These are phyloP conservation scores for Zaprionus lachaisei DNA, from an alignment of 1,140 invertebrate genomes.

Conservation along the genomic window DNA sequence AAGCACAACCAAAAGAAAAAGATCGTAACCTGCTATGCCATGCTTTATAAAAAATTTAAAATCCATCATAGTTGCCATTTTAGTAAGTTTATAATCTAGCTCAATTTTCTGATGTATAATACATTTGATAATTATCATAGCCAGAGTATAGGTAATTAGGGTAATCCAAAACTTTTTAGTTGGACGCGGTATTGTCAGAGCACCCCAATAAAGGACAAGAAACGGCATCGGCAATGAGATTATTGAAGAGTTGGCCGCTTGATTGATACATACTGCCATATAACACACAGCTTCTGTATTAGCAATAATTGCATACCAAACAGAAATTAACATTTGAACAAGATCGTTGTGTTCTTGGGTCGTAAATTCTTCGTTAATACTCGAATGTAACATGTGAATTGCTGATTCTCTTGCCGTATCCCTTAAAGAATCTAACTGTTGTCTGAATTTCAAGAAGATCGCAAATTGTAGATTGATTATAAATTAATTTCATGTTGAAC, in stretches of 20 bases:
- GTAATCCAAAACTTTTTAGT: constrained; percentile 99
- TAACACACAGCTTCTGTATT: constrained; percentile 98
- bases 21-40: constrained; percentile 95
- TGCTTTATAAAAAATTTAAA: constrained; percentile 94
- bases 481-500: constrained; percentile 5
- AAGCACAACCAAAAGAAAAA: constrained; percentile 94
- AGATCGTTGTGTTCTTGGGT: constrained; percentile 60
- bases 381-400: background rate
- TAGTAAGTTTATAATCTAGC: constrained; percentile 89
- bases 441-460: constrained; percentile 24
- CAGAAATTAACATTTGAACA: constrained; percentile 86
- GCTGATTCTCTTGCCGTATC: constrained; percentile 8
- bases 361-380: constrained; percentile 46
- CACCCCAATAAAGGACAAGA: constrained; percentile 98
- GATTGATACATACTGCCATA: constrained; percentile 96
- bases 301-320: constrained; percentile 93
- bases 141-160: constrained; percentile 97
- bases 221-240: constrained; percentile 96
- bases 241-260: constrained; percentile 91
- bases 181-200: constrained; percentile 96
- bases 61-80: constrained; percentile 90
- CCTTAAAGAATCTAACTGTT: constrained; percentile 31
- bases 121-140: constrained; percentile 96
- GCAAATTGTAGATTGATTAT: background rate
- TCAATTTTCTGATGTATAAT: constrained; percentile 97